Evolutionary conservation across 1,140 invertebrate species (phyloP).

Genomic region (Phymastichus coffea): DNA sequence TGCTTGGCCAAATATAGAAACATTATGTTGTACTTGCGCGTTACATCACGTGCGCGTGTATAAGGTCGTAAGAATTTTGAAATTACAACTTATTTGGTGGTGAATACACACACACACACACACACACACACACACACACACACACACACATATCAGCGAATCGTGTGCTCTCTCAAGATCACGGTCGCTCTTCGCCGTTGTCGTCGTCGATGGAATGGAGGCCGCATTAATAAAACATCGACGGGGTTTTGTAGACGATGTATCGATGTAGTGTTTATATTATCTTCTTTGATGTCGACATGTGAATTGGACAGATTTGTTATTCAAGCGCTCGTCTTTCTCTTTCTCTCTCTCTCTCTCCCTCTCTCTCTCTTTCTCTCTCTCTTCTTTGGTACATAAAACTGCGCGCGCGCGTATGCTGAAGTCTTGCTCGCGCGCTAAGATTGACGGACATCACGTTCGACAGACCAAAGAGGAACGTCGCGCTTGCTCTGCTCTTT

Average conservation of each 20-base stretch:
- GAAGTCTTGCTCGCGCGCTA: constrained; percentile 52
- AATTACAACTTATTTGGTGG: too few relatives aligned
- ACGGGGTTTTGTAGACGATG: constrained; percentile 56
- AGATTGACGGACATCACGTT: constrained; percentile 39
- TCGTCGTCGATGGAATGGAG: constrained; percentile 27
- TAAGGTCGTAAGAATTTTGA: too few relatives aligned
- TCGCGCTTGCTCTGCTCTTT: constrained; percentile 6
- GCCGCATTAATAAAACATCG: constrained; percentile 58
- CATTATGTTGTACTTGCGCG: too few relatives aligned
- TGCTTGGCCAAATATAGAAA: too few relatives aligned
- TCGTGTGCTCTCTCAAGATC: too few relatives aligned
- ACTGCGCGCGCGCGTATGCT: constrained; percentile 39
- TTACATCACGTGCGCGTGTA: too few relatives aligned
- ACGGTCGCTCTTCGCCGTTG: constrained; percentile 5
- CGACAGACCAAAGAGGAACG: constrained; percentile 37
- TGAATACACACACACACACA: too few relatives aligned
- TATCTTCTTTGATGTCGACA: constrained; percentile 60
- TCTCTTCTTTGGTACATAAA: constrained; percentile 59
- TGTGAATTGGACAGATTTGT: constrained; percentile 61
- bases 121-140: too few relatives aligned
- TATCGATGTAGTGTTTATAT: constrained; percentile 60
- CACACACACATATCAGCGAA: too few relatives aligned
- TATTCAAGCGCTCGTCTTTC: constrained; percentile 58
- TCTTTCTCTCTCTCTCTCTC: too few relatives aligned
- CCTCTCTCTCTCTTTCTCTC: too few relatives aligned